Conservation (phyloP, 2,888 invertebrate species). For the Platypus cylindrus region DNA sequence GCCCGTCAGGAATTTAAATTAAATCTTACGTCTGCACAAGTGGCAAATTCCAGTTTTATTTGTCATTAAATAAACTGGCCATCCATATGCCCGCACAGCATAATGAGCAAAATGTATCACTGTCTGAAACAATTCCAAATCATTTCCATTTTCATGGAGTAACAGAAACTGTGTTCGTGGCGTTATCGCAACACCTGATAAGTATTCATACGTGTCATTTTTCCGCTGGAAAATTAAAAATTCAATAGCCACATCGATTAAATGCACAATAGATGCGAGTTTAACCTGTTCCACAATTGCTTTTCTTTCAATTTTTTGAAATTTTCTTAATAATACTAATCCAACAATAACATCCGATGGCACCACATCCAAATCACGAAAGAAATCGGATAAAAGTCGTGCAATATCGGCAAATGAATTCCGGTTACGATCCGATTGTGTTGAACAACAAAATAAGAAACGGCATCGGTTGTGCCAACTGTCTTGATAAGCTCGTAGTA, state of each 20-base stretch:
- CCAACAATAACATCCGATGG: constrained; percentile 81
- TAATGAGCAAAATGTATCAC: constrained; percentile 76
- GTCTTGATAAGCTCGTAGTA: constrained; percentile 73
- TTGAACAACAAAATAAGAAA: constrained; percentile 70
- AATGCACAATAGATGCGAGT: background rate
- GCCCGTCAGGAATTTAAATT: too few species aligned
- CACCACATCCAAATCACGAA: constrained; percentile 76
- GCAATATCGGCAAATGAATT: constrained; percentile 80
- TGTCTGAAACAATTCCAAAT: constrained; percentile 54
- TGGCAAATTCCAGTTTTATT: constrained; percentile 57
- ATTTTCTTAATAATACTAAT: constrained; percentile 62
- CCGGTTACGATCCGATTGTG: constrained; percentile 61
- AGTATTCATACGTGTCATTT: constrained; percentile 73
- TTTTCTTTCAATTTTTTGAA: constrained; percentile 66
- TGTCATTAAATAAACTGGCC: constrained; percentile 74
- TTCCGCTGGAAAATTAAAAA: constrained; percentile 42
- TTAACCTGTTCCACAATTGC: constrained; percentile 55
- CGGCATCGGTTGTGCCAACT: constrained; percentile 78
- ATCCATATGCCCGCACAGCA: constrained; percentile 76
- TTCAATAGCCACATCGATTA: background rate
- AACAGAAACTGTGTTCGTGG: constrained; percentile 70
- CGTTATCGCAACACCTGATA: constrained; percentile 74
- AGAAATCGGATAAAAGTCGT: constrained; percentile 70
- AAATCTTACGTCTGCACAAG: constrained; percentile 45
- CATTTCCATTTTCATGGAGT: constrained; percentile 58